phyloP scores from a whole-genome alignment of 2,797 vertebrate species.

The Cyclopterus lumpus region DNA sequence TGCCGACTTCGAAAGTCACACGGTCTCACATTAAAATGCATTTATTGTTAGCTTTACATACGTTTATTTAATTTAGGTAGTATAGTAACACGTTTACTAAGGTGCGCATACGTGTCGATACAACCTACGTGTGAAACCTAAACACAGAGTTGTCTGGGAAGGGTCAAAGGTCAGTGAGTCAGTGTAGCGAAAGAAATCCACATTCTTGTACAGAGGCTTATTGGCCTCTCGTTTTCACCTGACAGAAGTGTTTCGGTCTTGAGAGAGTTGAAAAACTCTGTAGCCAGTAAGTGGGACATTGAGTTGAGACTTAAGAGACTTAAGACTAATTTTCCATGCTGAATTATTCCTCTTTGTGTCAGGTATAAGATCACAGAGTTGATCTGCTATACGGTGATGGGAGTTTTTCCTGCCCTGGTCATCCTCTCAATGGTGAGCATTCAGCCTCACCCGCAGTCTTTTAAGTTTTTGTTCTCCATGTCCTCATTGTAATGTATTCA shows the following conservation, averaged over 20 bases:
- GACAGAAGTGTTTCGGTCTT: neutral
- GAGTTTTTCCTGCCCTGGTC: conserved; percentile 92
- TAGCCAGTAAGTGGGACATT: neutral
- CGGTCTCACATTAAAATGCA: too few species aligned
- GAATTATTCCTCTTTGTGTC: conserved; percentile 30
- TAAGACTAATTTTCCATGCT: neutral
- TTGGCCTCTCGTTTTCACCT: neutral
- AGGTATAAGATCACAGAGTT: conserved; percentile 96
- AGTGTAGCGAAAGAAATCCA: neutral
- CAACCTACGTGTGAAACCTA: neutral
- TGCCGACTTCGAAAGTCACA: too few species aligned
- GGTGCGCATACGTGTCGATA: neutral
- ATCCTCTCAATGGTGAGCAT: conserved; percentile 94
- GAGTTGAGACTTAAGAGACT: neutral
- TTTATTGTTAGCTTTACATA: neutral
- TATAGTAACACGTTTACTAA: neutral
- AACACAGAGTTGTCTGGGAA: neutral
- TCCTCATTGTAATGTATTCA: neutral
- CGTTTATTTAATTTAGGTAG: neutral
- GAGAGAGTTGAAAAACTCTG: neutral
- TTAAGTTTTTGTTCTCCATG: neutral
- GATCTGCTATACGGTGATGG: conserved; percentile 93
- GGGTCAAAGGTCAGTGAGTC: neutral
- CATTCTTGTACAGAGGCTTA: neutral
- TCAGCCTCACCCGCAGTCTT: neutral